phyloP scores from a whole-genome alignment of 1,140 invertebrate genomes.

The Aphelenchoides besseyi region DNA sequence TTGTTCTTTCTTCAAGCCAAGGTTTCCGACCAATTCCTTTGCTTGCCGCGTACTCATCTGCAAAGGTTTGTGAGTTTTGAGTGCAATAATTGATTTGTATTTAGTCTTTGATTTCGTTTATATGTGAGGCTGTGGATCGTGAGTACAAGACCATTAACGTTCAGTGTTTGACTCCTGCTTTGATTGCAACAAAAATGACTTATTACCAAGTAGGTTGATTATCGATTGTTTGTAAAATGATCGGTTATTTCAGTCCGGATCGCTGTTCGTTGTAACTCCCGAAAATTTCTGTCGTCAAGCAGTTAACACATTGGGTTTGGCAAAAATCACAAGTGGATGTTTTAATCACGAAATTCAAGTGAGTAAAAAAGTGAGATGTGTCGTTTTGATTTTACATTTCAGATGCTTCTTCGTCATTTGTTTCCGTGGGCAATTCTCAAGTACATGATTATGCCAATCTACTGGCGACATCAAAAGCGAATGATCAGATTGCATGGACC shows the following conservation, averaged over 20 bases:
- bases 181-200: slow-evolving; percentile 60
- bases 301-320: slow-evolving; percentile 46
- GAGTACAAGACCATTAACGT: slow-evolving; percentile 56
- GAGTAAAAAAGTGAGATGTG: not conserved
- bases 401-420: slow-evolving; percentile 41
- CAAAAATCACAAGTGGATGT: slow-evolving; percentile 50
- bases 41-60: slow-evolving; percentile 52
- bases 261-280: slow-evolving; percentile 56
- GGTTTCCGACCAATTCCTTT: slow-evolving; percentile 55
- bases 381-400: slow-evolving; percentile 24
- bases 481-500: slow-evolving; percentile 40
- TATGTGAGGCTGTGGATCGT: slow-evolving; percentile 53
- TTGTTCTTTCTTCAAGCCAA: slow-evolving; percentile 56
- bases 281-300: slow-evolving; percentile 53
- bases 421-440: slow-evolving; percentile 49
- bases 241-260: slow-evolving; percentile 41
- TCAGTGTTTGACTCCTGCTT: slow-evolving; percentile 56
- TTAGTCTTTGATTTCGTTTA: slow-evolving; percentile 51
- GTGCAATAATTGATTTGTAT: slow-evolving; percentile 15
- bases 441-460: slow-evolving; percentile 50
- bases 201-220: slow-evolving; percentile 51
- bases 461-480: slow-evolving; percentile 46
- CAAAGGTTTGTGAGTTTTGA: slow-evolving; percentile 45
- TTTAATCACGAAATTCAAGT: slow-evolving; percentile 60
- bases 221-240: slow-evolving; percentile 25